Base-by-base conservation (phyloP, 2,113 vertebrate species). In the Tragelaphus strepsiceros region DNA sequence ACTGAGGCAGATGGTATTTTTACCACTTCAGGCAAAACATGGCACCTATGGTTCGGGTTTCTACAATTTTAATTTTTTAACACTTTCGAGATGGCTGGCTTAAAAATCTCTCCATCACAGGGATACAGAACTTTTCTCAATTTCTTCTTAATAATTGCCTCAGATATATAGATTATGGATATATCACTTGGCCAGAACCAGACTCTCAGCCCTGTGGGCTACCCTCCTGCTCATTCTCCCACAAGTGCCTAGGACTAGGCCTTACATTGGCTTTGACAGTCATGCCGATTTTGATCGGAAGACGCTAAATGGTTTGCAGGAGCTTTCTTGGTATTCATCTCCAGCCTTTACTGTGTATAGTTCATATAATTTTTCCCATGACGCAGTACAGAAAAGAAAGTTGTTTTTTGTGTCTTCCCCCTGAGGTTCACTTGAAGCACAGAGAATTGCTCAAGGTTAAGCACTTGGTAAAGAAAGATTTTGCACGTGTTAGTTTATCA, bases 1-100 rank as follows among this genome's bases (percentile, higher is more conserved):
- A 95, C 86, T 46, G 94, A 43, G 97, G 87, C 98, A 98, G 98
- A 98, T 98, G 98, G 97, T 98, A 94, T 98, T 97, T 97, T 97
- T 98, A 91, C 96, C 97, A 95, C 96, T 97, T 82, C 71, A 97
- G 97, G 98, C 98, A 98, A 98, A 98, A 98, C 91, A 91, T 96
- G 96, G 94, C 98, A 80, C 81, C 97, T 92, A 90, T 97, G 96
- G 96, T 96, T 88, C 51, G 74, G 93, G 93, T 98, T 98, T 97
- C 91, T 97, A 94, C 98, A 96, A 97, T 78, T 61, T 61, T 94
- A 93, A 96, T 98, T 97, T 97, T 95, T 98, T 97, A 94, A 97
- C 83, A 97, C 43, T 84, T 96, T 96, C 88, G 71, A 94, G 71
- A 90, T 97, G 90, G 92, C 91, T 97, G 96, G 82, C 95, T 98